Base-by-base conservation (phyloP, 2,797 vertebrate genomes). In the Leptatherina wallacei region DNA sequence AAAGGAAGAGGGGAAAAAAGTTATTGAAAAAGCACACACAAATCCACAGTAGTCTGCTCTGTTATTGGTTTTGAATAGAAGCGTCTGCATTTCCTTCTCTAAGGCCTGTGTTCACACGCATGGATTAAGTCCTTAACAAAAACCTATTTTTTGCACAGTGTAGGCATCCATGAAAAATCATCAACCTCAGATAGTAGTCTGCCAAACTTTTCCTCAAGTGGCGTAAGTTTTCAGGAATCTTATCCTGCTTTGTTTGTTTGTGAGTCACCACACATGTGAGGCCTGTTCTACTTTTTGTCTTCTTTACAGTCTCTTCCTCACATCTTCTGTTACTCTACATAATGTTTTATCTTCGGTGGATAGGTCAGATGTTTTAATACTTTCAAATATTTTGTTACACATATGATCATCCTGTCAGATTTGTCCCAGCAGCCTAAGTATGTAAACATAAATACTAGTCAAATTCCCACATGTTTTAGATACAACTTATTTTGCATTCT, bases 51-150 rank as follows among this genome's bases (percentile, higher is more conserved):
- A 52, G 30, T 69, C 66, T 83, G 70, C 33, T 69, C 74, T 75
- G 79, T 59, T 79, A 78, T 83, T 80, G 83, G 75, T 71, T 82
- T 70, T 86, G 55, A 85, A 77, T 73, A 65, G 76, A 79, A 64
- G 38, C 30, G 71, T 69, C 57, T n/a, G 57, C 56, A 5, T 52
- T 71, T 29, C 6, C 51, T 62, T 65, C 80, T 85, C 85, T 44
- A 6, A 75, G 73, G 84, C 61, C 66, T 20, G 33, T 51, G 56
- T 80, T 85, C 65, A 33, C 63, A 78, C 49, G 75, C 56, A 20
- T 24, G 63, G 69, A 85, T 84, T 81, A 72, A 85, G 69, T 71
- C 51, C 56, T 76, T 36, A 13, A 77, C 73, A 77, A 69, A 74
- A 36, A 70, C 66, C 29, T 75, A 63, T 69, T 75, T 81, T 65